A percentile compares a stretch with the other conserved stretches of the same genome.
Conservation (phyloP, 2,888 invertebrate genomes). For the Sminthurinus aureus region DNA sequence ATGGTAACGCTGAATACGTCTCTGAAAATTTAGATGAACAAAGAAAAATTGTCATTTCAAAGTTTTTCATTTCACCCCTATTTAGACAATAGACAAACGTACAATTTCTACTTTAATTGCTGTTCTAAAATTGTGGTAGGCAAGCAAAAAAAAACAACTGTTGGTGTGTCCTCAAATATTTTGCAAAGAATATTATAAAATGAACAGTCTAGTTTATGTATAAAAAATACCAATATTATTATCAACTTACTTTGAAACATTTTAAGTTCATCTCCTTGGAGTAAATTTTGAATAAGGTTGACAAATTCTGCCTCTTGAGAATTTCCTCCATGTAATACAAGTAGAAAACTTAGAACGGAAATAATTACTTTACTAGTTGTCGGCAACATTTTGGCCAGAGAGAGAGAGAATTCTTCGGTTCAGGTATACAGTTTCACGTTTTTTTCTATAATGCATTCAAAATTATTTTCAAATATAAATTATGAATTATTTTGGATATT, state of each 20-base stretch:
- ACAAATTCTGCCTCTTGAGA: conserved; percentile 53
- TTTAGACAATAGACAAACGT: conserved; percentile 1
- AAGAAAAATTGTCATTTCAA: not conserved
- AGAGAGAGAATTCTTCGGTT: not conserved
- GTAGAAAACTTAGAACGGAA: not conserved
- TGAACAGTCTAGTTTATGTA: too few relatives aligned
- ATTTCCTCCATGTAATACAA: not conserved
- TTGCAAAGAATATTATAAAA: too few relatives aligned
- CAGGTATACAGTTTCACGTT: too few relatives aligned
- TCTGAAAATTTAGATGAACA: conserved; percentile 42
- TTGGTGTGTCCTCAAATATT: not conserved
- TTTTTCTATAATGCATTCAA: too few relatives aligned
- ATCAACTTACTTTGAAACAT: conserved; percentile 55
- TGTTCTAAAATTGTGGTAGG: not conserved
- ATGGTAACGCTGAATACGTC: conserved; percentile 55
- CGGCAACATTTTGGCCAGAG: not conserved
- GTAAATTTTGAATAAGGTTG: conserved; percentile 53
- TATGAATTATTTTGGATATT: too few relatives aligned
- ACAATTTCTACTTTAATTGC: too few relatives aligned
- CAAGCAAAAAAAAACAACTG: not conserved
- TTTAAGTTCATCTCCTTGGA: conserved; percentile 59
- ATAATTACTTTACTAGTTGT: not conserved
- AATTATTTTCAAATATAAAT: too few relatives aligned
- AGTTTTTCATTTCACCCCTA: not conserved
- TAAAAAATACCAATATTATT: not conserved